Evolutionary conservation across 2,113 vertebrate species (phyloP).

Genomic region (Cercopithecus mona): DNA sequence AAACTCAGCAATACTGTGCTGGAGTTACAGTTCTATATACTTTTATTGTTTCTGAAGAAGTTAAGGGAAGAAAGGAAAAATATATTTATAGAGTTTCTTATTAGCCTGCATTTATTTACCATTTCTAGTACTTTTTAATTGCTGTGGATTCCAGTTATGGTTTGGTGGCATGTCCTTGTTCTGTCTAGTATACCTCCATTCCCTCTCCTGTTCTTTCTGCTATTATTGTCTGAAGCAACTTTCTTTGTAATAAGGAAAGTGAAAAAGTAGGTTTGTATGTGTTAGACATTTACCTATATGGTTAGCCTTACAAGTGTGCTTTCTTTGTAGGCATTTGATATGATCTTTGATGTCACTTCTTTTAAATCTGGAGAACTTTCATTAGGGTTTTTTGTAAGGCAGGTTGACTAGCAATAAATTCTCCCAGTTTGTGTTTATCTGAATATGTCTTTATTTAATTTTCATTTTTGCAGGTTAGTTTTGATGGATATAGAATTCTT

Average conservation of each 20-base stretch:
- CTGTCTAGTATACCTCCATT: conserved; percentile 78
- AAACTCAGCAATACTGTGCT: neutral
- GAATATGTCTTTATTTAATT: neutral
- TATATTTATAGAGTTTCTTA: neutral
- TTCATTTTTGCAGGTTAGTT: neutral
- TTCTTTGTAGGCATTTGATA: neutral
- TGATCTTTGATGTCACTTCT: neutral
- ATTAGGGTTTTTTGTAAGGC: neutral
- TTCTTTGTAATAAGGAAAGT: neutral
- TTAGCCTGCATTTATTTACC: neutral
- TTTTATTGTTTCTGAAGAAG: neutral
- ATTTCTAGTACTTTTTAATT: neutral
- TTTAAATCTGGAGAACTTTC: neutral
- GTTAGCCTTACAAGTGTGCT: neutral
- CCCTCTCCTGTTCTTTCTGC: conserved; percentile 32
- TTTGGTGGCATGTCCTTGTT: neutral
- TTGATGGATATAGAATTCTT: neutral
- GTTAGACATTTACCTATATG: neutral
- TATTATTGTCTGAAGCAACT: neutral
- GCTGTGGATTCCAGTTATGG: neutral
- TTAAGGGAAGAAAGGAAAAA: neutral
- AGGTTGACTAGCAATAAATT: neutral
- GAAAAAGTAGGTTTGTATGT: neutral
- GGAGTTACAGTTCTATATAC: neutral
- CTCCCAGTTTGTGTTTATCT: neutral